phyloP scores from a whole-genome alignment of 2,888 invertebrate genomes.

The Antitype chi region DNA sequence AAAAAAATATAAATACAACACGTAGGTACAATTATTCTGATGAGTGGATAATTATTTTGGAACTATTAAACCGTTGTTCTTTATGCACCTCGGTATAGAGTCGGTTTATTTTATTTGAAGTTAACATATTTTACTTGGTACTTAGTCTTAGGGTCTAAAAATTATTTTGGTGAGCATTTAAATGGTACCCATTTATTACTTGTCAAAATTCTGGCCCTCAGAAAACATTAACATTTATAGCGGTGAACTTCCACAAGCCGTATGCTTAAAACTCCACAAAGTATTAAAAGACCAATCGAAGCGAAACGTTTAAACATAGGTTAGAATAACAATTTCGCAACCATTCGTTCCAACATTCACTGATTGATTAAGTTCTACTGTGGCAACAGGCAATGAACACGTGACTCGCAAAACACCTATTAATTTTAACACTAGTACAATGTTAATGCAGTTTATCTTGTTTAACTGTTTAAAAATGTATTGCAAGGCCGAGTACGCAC shows the following conservation, averaged over 20 bases:
- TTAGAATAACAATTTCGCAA: constrained; percentile 62
- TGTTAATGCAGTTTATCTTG: constrained; percentile 48
- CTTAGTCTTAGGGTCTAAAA: no score
- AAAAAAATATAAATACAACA: no score
- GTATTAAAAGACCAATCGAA: constrained; percentile 30
- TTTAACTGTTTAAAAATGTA: constrained; percentile 45
- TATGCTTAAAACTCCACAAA: constrained; percentile 13
- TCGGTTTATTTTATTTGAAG: no score
- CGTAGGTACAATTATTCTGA: no score
- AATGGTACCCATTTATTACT: no score
- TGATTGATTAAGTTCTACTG: constrained; percentile 70
- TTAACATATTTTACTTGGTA: no score
- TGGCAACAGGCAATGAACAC: constrained; percentile 54
- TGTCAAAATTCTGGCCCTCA: neutral
- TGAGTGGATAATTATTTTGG: no score
- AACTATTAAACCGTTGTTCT: no score
- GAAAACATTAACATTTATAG: constrained; percentile 10
- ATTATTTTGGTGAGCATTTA: no score
- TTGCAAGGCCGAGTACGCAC: constrained; percentile 49
- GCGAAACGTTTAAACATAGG: constrained; percentile 51
- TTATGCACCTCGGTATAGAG: no score
- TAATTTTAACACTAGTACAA: constrained; percentile 54
- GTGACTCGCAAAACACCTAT: constrained; percentile 59
- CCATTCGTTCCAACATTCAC: constrained; percentile 65
- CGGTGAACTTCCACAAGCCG: neutral